A percentile compares a stretch with the other conserved stretches of the same genome.
These are phyloP conservation scores for Uloborus diversus DNA, from an alignment of 1,140 invertebrate species.

Conservation along the genomic window DNA sequence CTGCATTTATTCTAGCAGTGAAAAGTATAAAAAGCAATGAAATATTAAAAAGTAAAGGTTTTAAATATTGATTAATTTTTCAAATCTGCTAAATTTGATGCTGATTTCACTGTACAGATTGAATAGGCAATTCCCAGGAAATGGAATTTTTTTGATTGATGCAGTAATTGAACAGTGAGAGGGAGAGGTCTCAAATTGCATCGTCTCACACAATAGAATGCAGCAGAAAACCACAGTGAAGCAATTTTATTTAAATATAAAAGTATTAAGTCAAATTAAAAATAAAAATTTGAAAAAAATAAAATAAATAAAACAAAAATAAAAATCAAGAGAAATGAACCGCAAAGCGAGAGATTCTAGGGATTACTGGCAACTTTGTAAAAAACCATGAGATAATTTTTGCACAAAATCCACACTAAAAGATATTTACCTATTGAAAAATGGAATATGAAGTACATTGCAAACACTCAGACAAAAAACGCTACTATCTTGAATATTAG, in stretches of 20 bases:
- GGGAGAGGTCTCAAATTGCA: neutral
- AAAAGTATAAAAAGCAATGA: neutral
- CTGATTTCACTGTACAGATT: too few relatives aligned
- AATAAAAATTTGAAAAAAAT: neutral
- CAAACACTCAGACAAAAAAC: slow-evolving; percentile 29
- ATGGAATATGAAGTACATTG: slow-evolving; percentile 38
- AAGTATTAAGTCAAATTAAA: neutral
- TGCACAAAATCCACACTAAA: neutral
- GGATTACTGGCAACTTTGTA: too few relatives aligned
- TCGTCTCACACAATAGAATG: neutral
- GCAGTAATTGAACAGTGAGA: neutral
- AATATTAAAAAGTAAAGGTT: neutral
- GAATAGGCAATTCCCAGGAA: too few relatives aligned
- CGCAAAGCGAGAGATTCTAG: too few relatives aligned
- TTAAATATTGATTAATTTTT: neutral
- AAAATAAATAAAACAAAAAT: neutral
- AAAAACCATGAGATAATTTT: too few relatives aligned
- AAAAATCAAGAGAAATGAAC: neutral
- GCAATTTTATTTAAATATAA: neutral
- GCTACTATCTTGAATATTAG: slow-evolving; percentile 4
- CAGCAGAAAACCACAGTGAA: neutral
- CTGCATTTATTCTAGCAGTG: neutral
- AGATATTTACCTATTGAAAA: slow-evolving; percentile 15
- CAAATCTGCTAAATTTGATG: neutral
- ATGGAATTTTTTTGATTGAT: neutral